phyloP scores from a whole-genome alignment of 2,797 vertebrate genomes.

The Zalophus californianus region DNA sequence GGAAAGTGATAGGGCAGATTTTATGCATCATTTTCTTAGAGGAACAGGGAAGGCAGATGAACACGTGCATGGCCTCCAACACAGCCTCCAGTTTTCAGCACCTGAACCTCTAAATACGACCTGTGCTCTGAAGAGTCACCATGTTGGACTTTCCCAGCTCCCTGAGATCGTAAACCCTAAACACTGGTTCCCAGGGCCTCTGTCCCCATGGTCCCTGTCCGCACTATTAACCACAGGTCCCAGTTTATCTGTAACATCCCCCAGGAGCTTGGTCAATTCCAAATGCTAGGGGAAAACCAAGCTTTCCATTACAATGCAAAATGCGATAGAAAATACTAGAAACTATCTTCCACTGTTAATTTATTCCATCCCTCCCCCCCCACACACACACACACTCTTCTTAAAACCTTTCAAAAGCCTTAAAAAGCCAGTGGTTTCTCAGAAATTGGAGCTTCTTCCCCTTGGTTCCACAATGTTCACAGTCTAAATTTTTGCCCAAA shows the following conservation, averaged over 20 bases:
- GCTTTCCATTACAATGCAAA: background rate
- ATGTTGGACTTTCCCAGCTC: accelerated
- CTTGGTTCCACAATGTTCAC: background rate
- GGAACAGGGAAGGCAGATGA: background rate
- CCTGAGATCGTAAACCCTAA: background rate
- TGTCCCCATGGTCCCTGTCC: background rate
- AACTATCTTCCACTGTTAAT: background rate
- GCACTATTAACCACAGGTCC: background rate
- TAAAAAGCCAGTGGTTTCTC: background rate
- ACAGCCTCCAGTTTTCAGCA: too few species aligned
- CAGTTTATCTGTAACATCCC: background rate
- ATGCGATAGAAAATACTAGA: background rate
- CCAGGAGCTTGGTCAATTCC: background rate
- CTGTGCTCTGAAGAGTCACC: accelerated
- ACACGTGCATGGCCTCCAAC: accelerated
- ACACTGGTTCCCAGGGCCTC: background rate
- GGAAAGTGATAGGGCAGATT: background rate
- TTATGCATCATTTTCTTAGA: background rate
- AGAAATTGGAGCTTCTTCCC: background rate
- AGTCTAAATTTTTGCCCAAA: background rate
- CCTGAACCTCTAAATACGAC: background rate
- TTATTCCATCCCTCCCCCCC: background rate
- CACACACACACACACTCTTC: background rate
- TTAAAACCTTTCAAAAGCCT: background rate
- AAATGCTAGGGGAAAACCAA: background rate